phyloP scores from a whole-genome alignment of 2,888 invertebrate species.

The Drosophila peninsularis region DNA sequence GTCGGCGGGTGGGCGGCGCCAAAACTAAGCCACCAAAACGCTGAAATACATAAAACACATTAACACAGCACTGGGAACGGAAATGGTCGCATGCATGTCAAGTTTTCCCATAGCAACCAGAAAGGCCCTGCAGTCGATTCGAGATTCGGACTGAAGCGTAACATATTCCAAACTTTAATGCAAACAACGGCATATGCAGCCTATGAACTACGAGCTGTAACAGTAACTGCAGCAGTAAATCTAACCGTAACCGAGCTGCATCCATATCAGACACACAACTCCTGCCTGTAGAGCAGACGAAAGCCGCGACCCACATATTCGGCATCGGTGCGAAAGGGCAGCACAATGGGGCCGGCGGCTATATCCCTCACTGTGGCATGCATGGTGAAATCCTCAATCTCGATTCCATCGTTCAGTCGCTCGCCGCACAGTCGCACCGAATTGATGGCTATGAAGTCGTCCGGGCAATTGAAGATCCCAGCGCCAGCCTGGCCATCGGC shows the following conservation, averaged over 20 bases:
- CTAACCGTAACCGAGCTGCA: constrained; percentile 24
- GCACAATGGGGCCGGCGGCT: constrained; percentile 89
- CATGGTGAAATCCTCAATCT: constrained; percentile 86
- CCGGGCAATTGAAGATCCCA: constrained; percentile 90
- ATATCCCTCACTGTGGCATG: constrained; percentile 90
- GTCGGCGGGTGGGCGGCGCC: constrained; percentile 73
- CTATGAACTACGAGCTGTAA: constrained; percentile 31
- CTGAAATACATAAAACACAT: constrained; percentile 81
- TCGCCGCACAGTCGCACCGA: constrained; percentile 90
- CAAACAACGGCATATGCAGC: constrained; percentile 55
- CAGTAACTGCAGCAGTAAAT: constrained; percentile 33
- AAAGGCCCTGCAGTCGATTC: constrained; percentile 59
- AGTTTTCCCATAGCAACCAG: constrained; percentile 59
- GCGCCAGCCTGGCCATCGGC: constrained; percentile 90
- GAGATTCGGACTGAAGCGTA: constrained; percentile 60
- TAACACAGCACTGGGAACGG: constrained; percentile 78
- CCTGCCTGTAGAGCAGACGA: constrained; percentile 89
- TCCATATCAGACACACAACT: constrained; percentile 85
- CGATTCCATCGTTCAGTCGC: constrained; percentile 88
- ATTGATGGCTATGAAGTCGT: constrained; percentile 89
- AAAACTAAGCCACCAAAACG: constrained; percentile 75
- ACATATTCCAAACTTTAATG: constrained; percentile 54
- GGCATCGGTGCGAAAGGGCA: constrained; percentile 89
- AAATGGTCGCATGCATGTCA: constrained; percentile 66
- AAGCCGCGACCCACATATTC: constrained; percentile 89